Base-by-base conservation (phyloP, 1,140 invertebrate species). In the Caligus rogercresseyi region DNA sequence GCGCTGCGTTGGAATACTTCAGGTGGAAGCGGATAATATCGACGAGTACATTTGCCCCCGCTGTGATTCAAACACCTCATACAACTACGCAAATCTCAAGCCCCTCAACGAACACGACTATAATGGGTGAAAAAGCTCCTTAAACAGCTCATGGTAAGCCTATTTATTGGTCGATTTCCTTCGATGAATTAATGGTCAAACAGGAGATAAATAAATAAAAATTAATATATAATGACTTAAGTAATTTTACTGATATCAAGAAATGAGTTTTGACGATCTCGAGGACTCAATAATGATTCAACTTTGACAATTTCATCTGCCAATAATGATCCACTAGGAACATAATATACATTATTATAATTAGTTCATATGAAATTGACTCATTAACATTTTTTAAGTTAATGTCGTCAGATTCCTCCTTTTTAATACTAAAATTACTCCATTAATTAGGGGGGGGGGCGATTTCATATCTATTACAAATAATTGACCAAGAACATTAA, bases 31-130 rank as follows among this genome's bases (percentile, higher is more conserved):
- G 3, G 89, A 93, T 70, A 85, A 85, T 69, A 92, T 97, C 66
- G 90, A 94, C 69, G 89, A 91, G 68, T 98, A 97, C 70, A 82
- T 93, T 65, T 98, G 94, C 78, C 91, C 92, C 0, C 88, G 86
- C 71, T 98, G 94, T 75, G 86, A 92, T 70, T 80, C 83, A 62
- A 87, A 89, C 73, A 87, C 83, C 65, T 83, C 81, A 21, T 85
- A 89, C 3, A 92, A 90, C 74, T 83, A 82, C 71, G 86, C 86
- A 0, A 92, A 91, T 73, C 86, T 88, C 80, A 91, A 91, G 72
- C 81, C 84, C 70, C 78, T 96, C 7, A 81, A 81, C 25, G 70
- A 77, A 31, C 84, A 84, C 71, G 89, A 95, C 76, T 85, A 87
- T 72, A 89, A 69, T 79, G 84, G 65, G 74, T 95, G 31, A 83